phyloP scores from a whole-genome alignment of 1,140 invertebrate genomes.

The Drosophila kepulauana region DNA sequence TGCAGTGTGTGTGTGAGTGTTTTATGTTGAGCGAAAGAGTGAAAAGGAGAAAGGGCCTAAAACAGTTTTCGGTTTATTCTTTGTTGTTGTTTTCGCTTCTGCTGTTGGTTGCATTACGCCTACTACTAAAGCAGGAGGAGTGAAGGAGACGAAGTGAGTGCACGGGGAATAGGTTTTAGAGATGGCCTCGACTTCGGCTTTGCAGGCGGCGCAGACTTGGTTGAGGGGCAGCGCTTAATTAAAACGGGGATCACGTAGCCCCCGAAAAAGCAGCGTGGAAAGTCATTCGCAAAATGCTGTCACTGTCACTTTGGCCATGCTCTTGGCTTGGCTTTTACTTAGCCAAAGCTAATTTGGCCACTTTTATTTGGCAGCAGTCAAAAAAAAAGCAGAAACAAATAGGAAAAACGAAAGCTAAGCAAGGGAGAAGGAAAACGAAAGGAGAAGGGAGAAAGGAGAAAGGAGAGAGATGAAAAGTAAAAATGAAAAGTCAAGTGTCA shows the following conservation, averaged over 20 bases:
- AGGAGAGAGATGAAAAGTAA: background rate
- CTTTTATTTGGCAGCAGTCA: slow-evolving; percentile 37
- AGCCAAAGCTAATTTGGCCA: slow-evolving; percentile 56
- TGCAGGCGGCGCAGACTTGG: slow-evolving; percentile 5
- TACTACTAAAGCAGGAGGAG: slow-evolving; percentile 1
- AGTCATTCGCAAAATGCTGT: slow-evolving; percentile 28
- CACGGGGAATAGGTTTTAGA: no score
- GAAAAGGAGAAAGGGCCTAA: slow-evolving; percentile 4
- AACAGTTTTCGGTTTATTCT: slow-evolving; percentile 12
- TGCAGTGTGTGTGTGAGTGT: background rate
- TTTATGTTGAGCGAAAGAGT: background rate
- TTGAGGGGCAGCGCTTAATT: slow-evolving; percentile 31
- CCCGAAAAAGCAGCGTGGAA: slow-evolving; percentile 17
- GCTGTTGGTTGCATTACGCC: slow-evolving; percentile 7
- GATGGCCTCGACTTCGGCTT: background rate
- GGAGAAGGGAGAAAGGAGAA: no score
- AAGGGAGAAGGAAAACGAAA: no score
- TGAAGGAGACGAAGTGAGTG: no score
- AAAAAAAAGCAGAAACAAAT: slow-evolving; percentile 7
- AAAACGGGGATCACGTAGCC: slow-evolving; percentile 48
- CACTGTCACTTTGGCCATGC: slow-evolving; percentile 36
- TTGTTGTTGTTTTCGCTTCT: background rate
- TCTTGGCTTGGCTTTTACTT: slow-evolving; percentile 40
- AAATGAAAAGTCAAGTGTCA: slow-evolving; percentile 46
- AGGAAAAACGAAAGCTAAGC: background rate